Evolutionary conservation across 2,888 invertebrate species (phyloP).

Genomic region (Itoplectis maculator): DNA sequence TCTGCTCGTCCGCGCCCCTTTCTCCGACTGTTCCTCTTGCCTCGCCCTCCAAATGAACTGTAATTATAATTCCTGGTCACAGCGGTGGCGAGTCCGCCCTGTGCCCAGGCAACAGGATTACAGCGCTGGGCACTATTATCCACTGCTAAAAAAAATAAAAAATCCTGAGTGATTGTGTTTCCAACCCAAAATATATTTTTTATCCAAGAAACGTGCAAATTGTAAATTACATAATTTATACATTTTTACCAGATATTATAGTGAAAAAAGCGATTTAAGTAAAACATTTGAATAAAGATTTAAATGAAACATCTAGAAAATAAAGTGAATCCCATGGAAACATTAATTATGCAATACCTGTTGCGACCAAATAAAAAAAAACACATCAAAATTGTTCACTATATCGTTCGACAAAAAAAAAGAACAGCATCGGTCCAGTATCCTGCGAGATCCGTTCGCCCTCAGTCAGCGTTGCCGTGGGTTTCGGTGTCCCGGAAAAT

Average conservation of each 20-base stretch:
- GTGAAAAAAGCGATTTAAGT: too few species aligned
- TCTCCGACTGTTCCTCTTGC: conserved; percentile 18
- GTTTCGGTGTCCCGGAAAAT: conserved; percentile 67
- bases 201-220: not conserved
- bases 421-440: not conserved
- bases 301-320: too few species aligned
- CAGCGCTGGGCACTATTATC: conserved; percentile 40
- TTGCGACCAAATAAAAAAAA: not conserved
- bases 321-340: too few species aligned
- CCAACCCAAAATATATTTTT: conserved; percentile 5
- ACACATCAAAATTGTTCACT: not conserved
- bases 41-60: conserved; percentile 70
- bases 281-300: too few species aligned
- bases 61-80: conserved; percentile 75
- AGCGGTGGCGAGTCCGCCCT: conserved; percentile 30
- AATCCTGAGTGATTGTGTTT: conserved; percentile 53
- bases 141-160: conserved; percentile 34
- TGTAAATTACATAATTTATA: not conserved
- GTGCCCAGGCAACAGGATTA: conserved; percentile 29
- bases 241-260: too few species aligned
- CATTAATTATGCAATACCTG: too few species aligned
- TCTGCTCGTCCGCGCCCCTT: conserved; percentile 55
- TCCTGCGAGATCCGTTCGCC: conserved; percentile 4
- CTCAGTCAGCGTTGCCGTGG: conserved; percentile 22
- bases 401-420: not conserved